Conservation (phyloP, 2,797 vertebrate species). For the Melanotaenia maccullochi region DNA sequence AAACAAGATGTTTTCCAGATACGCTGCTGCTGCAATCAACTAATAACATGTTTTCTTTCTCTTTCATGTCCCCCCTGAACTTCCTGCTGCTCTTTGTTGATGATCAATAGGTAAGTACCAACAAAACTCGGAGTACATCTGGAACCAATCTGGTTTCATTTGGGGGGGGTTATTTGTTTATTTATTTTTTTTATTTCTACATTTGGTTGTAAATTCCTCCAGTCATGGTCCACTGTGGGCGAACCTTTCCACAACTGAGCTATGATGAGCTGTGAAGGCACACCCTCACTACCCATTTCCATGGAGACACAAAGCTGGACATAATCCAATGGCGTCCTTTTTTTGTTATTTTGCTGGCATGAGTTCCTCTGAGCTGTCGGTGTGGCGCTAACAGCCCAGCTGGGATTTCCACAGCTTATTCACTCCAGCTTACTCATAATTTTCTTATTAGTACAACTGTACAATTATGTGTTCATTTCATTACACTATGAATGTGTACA, state of each 20-base stretch:
- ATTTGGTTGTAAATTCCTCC: constrained; percentile 29
- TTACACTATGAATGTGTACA: too few species aligned
- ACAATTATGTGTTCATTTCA: too few species aligned
- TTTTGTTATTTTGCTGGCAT: constrained; percentile 45
- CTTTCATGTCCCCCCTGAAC: constrained; percentile 43
- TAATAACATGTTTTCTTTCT: constrained; percentile 51
- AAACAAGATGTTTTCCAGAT: constrained; percentile 44
- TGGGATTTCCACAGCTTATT: constrained; percentile 23
- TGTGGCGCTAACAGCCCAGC: constrained; percentile 38
- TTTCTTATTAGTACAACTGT: too few species aligned
- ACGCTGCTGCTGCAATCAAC: constrained; percentile 36
- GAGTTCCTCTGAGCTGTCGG: constrained; percentile 38
- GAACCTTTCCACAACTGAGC: constrained; percentile 52
- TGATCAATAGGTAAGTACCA: constrained; percentile 67
- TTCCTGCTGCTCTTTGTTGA: constrained; percentile 28
- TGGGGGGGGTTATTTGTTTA: too few species aligned
- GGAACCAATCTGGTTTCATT: constrained; percentile 24
- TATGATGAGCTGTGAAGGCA: constrained; percentile 40
- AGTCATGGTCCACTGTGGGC: constrained; percentile 29
- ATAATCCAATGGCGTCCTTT: constrained; percentile 52
- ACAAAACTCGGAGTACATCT: constrained; percentile 27
- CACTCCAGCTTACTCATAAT: constrained; percentile 15
- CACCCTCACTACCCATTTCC: constrained; percentile 59
- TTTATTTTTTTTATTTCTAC: constrained; percentile 5
- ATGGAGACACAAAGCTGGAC: constrained; percentile 68